phyloP scores from a whole-genome alignment of 1,140 invertebrate species.

The Ruditapes philippinarum region DNA sequence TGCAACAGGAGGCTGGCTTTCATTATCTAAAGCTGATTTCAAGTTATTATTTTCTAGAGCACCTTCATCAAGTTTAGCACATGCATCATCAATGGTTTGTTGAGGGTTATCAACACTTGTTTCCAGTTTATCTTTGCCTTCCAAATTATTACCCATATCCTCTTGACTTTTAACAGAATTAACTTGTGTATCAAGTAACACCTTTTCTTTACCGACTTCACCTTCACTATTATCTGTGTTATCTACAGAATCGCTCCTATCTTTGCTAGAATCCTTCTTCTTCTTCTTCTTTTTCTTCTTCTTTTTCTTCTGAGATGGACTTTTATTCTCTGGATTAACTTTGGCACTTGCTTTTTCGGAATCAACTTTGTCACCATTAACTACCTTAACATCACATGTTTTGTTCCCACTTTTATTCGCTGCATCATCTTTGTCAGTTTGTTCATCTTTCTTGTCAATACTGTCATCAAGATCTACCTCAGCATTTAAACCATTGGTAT shows the following conservation, averaged over 20 bases:
- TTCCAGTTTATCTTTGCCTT: background rate
- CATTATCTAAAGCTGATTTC: background rate
- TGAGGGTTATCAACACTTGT: background rate
- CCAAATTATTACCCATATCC: background rate
- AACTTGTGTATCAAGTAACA: background rate
- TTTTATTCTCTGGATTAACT: background rate
- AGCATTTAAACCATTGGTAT: slow-evolving; percentile 11
- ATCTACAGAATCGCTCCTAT: background rate
- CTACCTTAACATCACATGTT: background rate
- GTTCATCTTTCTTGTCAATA: background rate
- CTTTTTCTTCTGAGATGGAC: background rate
- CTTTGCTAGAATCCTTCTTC: background rate
- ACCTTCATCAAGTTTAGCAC: too few species aligned
- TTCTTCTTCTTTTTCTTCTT: too few species aligned
- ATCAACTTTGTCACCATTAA: background rate
- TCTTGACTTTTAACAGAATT: background rate
- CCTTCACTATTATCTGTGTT: background rate
- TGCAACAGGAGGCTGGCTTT: background rate
- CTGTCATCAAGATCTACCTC: slow-evolving; percentile 34
- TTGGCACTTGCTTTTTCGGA: background rate
- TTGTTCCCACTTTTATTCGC: background rate
- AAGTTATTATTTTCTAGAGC: background rate
- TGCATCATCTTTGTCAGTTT: background rate
- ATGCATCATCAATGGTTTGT: too few species aligned
- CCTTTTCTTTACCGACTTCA: background rate